phyloP scores from a whole-genome alignment of 2,797 vertebrate genomes.

The Amazona finschi region DNA sequence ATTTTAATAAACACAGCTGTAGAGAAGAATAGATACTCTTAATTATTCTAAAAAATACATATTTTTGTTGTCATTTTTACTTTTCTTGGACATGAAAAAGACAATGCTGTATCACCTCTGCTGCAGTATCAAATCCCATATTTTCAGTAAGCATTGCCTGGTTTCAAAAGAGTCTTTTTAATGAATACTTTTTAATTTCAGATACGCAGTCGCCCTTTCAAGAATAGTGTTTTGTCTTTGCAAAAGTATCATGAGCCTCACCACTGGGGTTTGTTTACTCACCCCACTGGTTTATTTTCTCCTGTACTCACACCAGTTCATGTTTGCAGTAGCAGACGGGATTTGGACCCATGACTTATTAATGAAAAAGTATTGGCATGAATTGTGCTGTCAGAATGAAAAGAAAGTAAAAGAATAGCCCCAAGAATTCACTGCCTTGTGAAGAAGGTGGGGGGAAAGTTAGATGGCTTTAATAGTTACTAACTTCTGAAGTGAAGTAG shows the following conservation, averaged over 20 bases:
- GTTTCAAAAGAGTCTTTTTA: neutral
- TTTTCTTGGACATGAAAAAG: neutral
- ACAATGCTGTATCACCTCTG: neutral
- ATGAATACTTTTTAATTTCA: neutral
- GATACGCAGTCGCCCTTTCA: neutral
- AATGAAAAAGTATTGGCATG: neutral
- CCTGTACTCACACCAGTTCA: neutral
- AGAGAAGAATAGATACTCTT: neutral
- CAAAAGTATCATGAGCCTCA: neutral
- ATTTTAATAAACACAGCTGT: neutral
- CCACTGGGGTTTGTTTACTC: neutral
- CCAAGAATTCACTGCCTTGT: neutral
- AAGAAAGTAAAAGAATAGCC: neutral
- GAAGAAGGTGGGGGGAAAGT: neutral
- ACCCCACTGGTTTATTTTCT: neutral
- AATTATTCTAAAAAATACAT: neutral
- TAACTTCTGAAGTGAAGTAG: neutral
- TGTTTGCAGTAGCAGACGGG: neutral
- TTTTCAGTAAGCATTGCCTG: neutral
- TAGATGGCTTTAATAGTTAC: neutral
- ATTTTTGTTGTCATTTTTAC: neutral
- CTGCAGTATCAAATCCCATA: neutral
- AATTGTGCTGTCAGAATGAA: neutral
- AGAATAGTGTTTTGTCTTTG: neutral
- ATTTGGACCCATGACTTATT: neutral